Conservation (phyloP, 1,140 invertebrate species). For the Drosophila bocki region DNA sequence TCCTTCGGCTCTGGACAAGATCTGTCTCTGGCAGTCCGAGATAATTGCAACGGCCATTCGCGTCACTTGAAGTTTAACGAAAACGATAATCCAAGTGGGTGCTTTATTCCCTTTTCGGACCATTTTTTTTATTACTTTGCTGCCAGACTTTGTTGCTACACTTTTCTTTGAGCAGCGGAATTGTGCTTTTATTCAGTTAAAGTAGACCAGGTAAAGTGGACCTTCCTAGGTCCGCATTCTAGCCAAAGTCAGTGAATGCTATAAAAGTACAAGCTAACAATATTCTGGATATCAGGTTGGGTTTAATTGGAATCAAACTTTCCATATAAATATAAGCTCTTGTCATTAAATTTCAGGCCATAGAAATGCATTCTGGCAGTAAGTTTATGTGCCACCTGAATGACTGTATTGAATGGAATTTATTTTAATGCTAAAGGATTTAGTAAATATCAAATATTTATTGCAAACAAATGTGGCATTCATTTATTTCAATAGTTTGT, state of each 20-base stretch:
- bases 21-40: constrained; percentile 65
- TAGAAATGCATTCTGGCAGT: neutral
- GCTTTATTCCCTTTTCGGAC: constrained; percentile 17
- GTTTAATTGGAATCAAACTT: neutral
- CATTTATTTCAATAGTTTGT: neutral
- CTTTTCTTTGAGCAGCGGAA: constrained; percentile 4
- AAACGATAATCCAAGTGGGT: constrained; percentile 32
- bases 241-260: neutral
- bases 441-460: neutral
- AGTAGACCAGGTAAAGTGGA: neutral
- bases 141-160: constrained; percentile 23
- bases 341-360: neutral
- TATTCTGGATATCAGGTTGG: neutral
- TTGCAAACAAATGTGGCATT: neutral
- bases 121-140: constrained; percentile 31
- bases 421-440: neutral
- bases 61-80: constrained; percentile 44
- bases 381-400: neutral
- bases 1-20: constrained; percentile 25
- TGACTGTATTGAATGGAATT: neutral
- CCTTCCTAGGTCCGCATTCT: neutral
- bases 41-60: constrained; percentile 57
- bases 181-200: neutral
- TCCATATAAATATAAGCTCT: neutral
- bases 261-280: neutral